Evolutionary conservation across 2,888 invertebrate genomes (phyloP), one percentile per base, ranked within the genome.

Genomic region (Andrena chrysosceles): DNA sequence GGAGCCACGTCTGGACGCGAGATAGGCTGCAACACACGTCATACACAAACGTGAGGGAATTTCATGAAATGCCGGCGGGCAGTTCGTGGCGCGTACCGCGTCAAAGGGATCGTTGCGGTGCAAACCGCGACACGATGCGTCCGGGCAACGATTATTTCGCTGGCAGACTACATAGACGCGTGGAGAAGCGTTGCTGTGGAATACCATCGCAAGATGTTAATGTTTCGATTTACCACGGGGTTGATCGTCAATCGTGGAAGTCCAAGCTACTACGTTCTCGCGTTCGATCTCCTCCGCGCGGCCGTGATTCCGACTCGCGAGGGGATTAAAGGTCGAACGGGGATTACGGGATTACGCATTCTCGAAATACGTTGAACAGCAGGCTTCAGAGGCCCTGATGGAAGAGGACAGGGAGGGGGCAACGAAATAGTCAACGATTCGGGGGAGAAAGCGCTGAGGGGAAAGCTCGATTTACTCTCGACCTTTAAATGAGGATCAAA

Each of bases 1-100:
- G 0, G 97, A 97, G n/a, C 97, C 97, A n/a, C 98, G 95, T 69
- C 97, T 95, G 76, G 97, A 97, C n/a, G 98, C 98, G 89, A 98
- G 94, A 92, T 97, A 97, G 2, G 98, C 98, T 89, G 91, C 7
- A 90, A 90, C 75, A 26, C 23, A 26, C 23, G 29, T 23, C 8
- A 54, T 49, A 31, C 35, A 73, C 42, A 63, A 63, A 42, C 63
- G 63, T 48, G 48, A 42, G n/a, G 64, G 60, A 67, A 83, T 79
- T 77, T 78, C 67, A 93, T 89, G 56, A 56, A 72, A 72, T 29
- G 13, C 5, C 42, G 7, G 16, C 2, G 4, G 42, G 56, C 23
- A 73, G 74, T 74, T 77, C 54, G 31, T 23, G 52, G 10, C 33
- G 10, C 56, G 16, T 29, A n/a, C 16, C 49, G 52, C 42, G 59